Evolutionary conservation across 1,140 invertebrate genomes (phyloP).

Genomic region (Heliconius nattereri): DNA sequence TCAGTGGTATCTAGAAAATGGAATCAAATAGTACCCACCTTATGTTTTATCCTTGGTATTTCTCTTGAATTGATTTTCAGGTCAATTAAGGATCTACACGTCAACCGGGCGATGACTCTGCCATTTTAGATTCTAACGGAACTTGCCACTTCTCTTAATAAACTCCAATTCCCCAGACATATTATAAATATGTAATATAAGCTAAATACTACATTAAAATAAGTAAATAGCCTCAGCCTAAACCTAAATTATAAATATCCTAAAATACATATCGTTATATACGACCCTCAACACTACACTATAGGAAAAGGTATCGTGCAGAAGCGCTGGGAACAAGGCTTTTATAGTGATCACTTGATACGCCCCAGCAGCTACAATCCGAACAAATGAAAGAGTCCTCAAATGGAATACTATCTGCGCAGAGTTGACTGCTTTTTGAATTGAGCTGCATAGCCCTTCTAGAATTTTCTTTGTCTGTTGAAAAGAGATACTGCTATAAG

Average conservation of each 20-base stretch:
- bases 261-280: slow-evolving; percentile 45
- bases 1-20: background rate
- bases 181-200: slow-evolving; percentile 5
- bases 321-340: slow-evolving; percentile 19
- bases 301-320: slow-evolving; percentile 51
- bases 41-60: slow-evolving; percentile 49
- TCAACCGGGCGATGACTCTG: slow-evolving; percentile 65
- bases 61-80: slow-evolving; percentile 33
- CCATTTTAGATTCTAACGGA: slow-evolving; percentile 56
- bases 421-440: slow-evolving; percentile 17
- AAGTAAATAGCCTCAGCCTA: slow-evolving; percentile 20
- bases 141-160: slow-evolving; percentile 32
- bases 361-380: slow-evolving; percentile 40
- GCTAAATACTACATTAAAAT: slow-evolving; percentile 27
- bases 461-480: slow-evolving; percentile 53
- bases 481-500: slow-evolving; percentile 45
- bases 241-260: slow-evolving; percentile 34
- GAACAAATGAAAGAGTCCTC: slow-evolving; percentile 34
- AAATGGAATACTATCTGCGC: background rate
- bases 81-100: slow-evolving; percentile 36
- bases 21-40: slow-evolving; percentile 53
- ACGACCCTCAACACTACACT: slow-evolving; percentile 52
- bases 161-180: slow-evolving; percentile 26
- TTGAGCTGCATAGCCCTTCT: slow-evolving; percentile 52
- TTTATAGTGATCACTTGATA: slow-evolving; percentile 48